A percentile compares a stretch with the other conserved stretches of the same genome.
Evolutionary conservation across 92 coral and sea anemone genomes (phyloP).

Genomic region (Scolanthus callimorphus): DNA sequence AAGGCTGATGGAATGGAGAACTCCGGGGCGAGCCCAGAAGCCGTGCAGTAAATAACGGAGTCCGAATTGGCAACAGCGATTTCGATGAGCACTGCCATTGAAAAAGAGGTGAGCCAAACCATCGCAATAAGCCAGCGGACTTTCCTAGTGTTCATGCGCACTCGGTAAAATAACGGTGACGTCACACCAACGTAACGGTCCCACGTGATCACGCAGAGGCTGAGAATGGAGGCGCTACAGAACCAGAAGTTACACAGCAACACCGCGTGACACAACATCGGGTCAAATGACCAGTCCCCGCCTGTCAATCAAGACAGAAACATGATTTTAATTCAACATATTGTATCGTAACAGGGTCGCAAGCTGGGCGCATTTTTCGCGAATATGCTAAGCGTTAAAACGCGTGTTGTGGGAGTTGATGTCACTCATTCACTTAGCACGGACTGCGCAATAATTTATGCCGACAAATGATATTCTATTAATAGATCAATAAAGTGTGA

Average conservation of each 20-base stretch:
- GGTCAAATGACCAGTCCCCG: conserved; percentile 56
- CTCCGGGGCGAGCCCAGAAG: conserved; percentile 45
- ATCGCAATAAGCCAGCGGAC: conserved; percentile 34
- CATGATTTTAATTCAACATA: too few species aligned
- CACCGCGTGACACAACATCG: conserved; percentile 40
- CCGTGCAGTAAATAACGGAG: conserved; percentile 21
- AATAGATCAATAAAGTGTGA: too few species aligned
- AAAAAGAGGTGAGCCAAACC: conserved; percentile 40
- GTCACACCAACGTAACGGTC: conserved; percentile 75
- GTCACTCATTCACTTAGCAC: too few species aligned
- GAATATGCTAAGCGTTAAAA: conserved; percentile 1
- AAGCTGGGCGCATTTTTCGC: not conserved
- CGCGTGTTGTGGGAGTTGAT: too few species aligned
- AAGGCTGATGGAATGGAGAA: conserved; percentile 26
- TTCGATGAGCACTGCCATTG: conserved; percentile 19
- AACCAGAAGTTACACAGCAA: conserved; percentile 50
- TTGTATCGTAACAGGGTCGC: too few species aligned
- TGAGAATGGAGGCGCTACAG: conserved; percentile 58
- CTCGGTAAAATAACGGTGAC: conserved; percentile 57
- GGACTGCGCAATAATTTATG: too few species aligned
- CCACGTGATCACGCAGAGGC: conserved; percentile 76
- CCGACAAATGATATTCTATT: too few species aligned
- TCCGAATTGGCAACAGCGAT: conserved; percentile 14
- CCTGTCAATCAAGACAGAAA: not conserved
- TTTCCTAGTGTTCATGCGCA: conserved; percentile 53